A percentile compares a stretch with the other conserved stretches of the same genome.
Conservation (phyloP, 2,797 vertebrate species). For the Myripristis jacobus region DNA sequence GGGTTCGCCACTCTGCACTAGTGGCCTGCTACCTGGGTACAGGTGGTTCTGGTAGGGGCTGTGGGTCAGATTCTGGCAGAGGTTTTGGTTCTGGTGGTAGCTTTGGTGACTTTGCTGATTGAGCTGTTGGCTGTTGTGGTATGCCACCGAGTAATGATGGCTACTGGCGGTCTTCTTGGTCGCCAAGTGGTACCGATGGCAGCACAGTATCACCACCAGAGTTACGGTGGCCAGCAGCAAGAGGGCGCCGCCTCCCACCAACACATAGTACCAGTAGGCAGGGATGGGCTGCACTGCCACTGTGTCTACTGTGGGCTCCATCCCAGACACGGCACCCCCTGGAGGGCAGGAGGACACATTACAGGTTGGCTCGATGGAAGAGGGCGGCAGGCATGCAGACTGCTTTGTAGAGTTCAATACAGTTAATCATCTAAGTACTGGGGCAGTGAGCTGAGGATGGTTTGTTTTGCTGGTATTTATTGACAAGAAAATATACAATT, state of each 20-base stretch:
- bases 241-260: constrained; percentile 94
- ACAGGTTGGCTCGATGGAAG: constrained; percentile 62
- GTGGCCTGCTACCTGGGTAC: constrained; percentile 85
- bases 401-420: constrained; percentile 35
- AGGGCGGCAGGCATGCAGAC: constrained; percentile 75
- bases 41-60: constrained; percentile 86
- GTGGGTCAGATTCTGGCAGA: constrained; percentile 65
- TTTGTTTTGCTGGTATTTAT: constrained; percentile 20
- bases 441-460: constrained; percentile 19
- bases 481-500: background rate
- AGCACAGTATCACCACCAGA: constrained; percentile 94
- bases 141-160: constrained; percentile 94
- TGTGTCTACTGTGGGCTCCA: constrained; percentile 96
- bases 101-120: constrained; percentile 57
- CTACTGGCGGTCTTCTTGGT: constrained; percentile 90
- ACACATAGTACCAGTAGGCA: constrained; percentile 99
- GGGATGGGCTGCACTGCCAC: constrained; percentile 96
- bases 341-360: constrained; percentile 91
- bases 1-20: constrained; percentile 88
- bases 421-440: constrained; percentile 17
- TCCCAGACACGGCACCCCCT: constrained; percentile 96
- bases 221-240: constrained; percentile 93
- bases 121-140: constrained; percentile 87
- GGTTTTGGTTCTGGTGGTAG: constrained; percentile 71
- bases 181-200: constrained; percentile 95